A percentile compares a stretch with the other conserved stretches of the same genome.
These are phyloP conservation scores for Eurystomus gularis DNA, from an alignment of 2,113 vertebrate species.

Conservation along the genomic window DNA sequence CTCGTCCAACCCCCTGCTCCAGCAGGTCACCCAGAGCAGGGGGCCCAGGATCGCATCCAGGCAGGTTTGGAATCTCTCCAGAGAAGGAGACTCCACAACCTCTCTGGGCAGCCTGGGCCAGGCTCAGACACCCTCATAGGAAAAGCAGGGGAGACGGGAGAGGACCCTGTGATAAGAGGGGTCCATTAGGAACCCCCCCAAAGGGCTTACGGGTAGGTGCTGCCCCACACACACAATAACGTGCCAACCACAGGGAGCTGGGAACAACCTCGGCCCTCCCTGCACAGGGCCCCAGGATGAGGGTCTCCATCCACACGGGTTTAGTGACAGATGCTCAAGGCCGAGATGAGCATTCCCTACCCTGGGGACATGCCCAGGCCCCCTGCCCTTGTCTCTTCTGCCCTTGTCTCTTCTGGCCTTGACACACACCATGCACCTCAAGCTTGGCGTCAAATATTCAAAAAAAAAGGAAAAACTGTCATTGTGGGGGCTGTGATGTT, in stretches of 20 bases:
- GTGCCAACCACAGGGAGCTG: not conserved
- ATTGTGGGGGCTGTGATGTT: not conserved
- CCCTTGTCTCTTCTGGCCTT: no score
- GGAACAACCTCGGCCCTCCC: not conserved
- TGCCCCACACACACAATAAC: not conserved
- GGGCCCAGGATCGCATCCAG: no score
- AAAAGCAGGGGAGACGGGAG: not conserved
- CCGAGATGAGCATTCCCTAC: not conserved
- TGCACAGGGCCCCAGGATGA: not conserved
- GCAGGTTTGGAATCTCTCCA: no score
- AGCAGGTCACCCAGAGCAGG: no score
- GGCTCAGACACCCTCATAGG: no score
- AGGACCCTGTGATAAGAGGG: not conserved
- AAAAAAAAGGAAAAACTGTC: not conserved
- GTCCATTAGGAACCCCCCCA: not conserved
- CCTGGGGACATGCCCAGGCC: no score
- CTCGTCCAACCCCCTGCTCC: no score
- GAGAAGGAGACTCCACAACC: no score
- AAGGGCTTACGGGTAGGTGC: rapidly evolving
- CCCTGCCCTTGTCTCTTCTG: not conserved
- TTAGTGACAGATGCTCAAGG: rapidly evolving
- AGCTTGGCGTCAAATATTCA: not conserved
- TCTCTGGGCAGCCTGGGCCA: no score
- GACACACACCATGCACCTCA: not conserved
- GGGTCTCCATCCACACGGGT: rapidly evolving